These are phyloP conservation scores for Oryzias melastigma DNA, from an alignment of 2,113 vertebrate species.

Conservation along the genomic window DNA sequence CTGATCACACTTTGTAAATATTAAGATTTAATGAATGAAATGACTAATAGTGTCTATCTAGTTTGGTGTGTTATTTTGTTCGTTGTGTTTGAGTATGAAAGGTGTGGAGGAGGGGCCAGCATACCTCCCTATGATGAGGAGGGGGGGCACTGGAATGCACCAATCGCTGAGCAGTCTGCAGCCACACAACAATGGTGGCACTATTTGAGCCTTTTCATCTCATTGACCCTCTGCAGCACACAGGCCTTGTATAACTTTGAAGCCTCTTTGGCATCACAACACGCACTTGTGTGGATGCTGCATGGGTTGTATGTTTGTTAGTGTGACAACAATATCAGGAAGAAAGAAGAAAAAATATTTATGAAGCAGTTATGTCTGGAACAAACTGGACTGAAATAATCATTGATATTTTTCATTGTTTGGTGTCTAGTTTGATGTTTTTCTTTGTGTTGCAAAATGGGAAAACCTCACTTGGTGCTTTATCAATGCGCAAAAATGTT, in stretches of 20 bases:
- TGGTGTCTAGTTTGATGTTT: no score
- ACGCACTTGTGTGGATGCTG: conserved; percentile 35
- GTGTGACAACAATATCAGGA: conserved; percentile 28
- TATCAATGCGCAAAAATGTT: no score
- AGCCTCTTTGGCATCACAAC: conserved; percentile 65
- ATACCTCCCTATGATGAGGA: conserved; percentile 52
- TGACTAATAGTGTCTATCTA: neutral
- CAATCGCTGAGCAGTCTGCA: conserved; percentile 57
- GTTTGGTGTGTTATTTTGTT: conserved; percentile 27
- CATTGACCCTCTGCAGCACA: conserved; percentile 60
- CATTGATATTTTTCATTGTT: no score
- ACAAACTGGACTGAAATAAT: no score
- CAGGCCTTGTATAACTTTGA: conserved; percentile 62
- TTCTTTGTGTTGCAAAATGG: no score
- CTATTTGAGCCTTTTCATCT: conserved; percentile 66
- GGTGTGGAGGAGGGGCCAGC: conserved; percentile 52
- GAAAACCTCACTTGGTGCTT: no score
- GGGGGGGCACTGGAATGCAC: conserved; percentile 58
- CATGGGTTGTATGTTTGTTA: conserved; percentile 8
- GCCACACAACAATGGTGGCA: conserved; percentile 63
- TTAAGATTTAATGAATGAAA: no score
- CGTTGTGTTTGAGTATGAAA: conserved; percentile 24
- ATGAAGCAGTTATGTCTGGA: no score
- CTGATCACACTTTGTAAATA: no score
- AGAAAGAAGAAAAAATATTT: neutral